Conservation (phyloP, 2,888 invertebrate genomes). For the Crossocerus cetratus region DNA sequence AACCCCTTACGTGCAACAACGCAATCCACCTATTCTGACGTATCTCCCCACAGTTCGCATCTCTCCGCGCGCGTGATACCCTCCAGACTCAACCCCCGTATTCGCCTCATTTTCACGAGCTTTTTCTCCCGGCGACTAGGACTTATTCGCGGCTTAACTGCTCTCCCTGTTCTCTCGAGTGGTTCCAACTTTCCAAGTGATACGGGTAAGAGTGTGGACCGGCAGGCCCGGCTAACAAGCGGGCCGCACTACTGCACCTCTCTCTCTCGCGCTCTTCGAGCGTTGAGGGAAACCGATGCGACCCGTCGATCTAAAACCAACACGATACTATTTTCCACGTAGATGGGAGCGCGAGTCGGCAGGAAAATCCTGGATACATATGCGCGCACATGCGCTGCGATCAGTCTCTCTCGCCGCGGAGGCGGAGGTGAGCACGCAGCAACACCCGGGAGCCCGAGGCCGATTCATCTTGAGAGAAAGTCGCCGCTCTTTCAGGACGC, state of each 20-base stretch:
- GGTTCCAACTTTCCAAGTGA: not conserved
- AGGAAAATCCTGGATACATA: slow-evolving; percentile 1
- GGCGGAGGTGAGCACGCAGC: not conserved
- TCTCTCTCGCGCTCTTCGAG: not conserved
- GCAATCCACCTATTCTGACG: slow-evolving; percentile 50
- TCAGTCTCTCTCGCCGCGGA: not conserved
- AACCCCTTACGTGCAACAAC: slow-evolving; percentile 52
- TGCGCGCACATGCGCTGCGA: not conserved
- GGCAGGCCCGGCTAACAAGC: too few species aligned
- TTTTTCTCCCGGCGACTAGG: not conserved
- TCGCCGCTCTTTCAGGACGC: not conserved
- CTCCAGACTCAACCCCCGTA: not conserved
- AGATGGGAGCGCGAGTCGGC: not conserved
- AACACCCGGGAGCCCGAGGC: slow-evolving; percentile 5
- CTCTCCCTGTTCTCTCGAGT: not conserved
- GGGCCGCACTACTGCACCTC: too few species aligned
- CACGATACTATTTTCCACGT: slow-evolving; percentile 4
- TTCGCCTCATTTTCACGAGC: slow-evolving; percentile 7
- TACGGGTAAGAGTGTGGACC: not conserved
- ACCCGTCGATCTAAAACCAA: not conserved
- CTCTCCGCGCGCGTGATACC: slow-evolving; percentile 28
- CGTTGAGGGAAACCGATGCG: not conserved
- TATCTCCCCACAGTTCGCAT: slow-evolving; percentile 21
- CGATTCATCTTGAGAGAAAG: not conserved
- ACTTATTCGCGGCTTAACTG: slow-evolving; percentile 1